Percentiles rank a stretch among this genome's conserved stretches.
These are phyloP conservation scores for Latrodectus geometricus DNA, from an alignment of 1,140 invertebrate species.

Conservation along the genomic window DNA sequence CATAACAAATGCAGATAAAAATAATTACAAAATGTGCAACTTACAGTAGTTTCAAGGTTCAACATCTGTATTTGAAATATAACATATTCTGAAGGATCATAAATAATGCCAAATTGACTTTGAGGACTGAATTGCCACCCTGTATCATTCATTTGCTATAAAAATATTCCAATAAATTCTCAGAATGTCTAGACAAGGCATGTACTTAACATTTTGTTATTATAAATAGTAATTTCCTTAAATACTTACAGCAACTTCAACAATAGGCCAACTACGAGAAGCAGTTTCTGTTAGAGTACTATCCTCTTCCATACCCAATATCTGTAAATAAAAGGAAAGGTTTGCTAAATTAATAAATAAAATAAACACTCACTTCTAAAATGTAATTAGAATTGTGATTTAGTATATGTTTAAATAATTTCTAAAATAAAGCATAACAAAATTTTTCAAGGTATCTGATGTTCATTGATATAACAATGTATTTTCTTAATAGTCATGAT, in stretches of 20 bases:
- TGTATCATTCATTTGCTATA: conserved; percentile 73
- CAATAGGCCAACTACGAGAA: conserved; percentile 66
- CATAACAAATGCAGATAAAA: not conserved
- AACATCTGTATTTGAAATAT: conserved; percentile 84
- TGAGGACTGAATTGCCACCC: conserved; percentile 78
- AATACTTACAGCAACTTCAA: conserved; percentile 69
- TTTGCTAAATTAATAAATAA: no score
- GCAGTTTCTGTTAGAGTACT: conserved; percentile 30
- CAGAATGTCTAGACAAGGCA: no score
- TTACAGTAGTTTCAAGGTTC: conserved; percentile 80
- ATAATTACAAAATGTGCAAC: conserved; percentile 55
- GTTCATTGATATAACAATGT: no score
- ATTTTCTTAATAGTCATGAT: no score
- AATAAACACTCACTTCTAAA: no score
- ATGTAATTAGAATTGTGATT: no score
- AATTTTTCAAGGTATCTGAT: no score
- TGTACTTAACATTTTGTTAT: no score
- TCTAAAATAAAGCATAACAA: no score
- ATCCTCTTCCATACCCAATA: conserved; percentile 48
- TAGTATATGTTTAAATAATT: no score
- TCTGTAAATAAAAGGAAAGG: conserved; percentile 5
- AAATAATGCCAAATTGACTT: conserved; percentile 84
- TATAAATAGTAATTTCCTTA: not conserved
- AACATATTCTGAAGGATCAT: conserved; percentile 79
- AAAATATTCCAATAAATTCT: not conserved